Percentiles rank a stretch among this genome's conserved stretches.
Conservation (phyloP, 2,797 vertebrate species). For the Sardinella longiceps region DNA sequence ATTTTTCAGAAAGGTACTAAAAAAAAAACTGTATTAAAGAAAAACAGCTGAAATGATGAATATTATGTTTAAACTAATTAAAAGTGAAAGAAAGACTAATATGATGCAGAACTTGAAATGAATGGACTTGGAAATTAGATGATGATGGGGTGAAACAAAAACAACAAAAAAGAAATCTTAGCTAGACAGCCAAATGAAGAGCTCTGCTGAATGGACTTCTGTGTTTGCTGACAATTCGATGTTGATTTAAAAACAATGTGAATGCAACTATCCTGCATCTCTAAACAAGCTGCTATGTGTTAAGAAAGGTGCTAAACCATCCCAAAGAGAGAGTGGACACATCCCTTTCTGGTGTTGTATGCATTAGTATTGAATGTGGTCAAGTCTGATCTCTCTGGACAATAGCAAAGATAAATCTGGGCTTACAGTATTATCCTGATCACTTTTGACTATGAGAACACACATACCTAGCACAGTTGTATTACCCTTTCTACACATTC, state of each 20-base stretch:
- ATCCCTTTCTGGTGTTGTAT: slow-evolving; percentile 79
- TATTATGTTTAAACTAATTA: slow-evolving; percentile 25
- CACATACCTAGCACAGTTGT: slow-evolving; percentile 70
- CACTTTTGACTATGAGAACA: slow-evolving; percentile 74
- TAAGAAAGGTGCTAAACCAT: slow-evolving; percentile 80
- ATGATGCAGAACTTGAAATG: slow-evolving; percentile 23
- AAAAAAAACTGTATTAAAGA: slow-evolving; percentile 45
- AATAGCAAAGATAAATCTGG: slow-evolving; percentile 67
- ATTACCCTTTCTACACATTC: slow-evolving; percentile 82
- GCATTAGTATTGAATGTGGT: slow-evolving; percentile 81
- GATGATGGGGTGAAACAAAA: slow-evolving; percentile 30
- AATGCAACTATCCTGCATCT: slow-evolving; percentile 80
- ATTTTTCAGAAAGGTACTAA: slow-evolving; percentile 47
- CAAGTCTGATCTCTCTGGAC: slow-evolving; percentile 77
- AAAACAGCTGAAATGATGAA: slow-evolving; percentile 29
- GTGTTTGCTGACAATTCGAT: slow-evolving; percentile 71
- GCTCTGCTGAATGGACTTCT: slow-evolving; percentile 71
- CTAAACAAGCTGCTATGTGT: slow-evolving; percentile 79
- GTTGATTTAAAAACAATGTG: slow-evolving; percentile 69
- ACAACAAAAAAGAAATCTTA: slow-evolving; percentile 38
- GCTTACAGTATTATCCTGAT: slow-evolving; percentile 78
- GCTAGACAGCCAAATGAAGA: slow-evolving; percentile 78
- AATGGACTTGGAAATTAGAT: slow-evolving; percentile 18
- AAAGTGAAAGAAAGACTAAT: slow-evolving; percentile 21
- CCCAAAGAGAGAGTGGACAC: slow-evolving; percentile 79